Percentiles rank a stretch among this genome's conserved stretches.
Conservation (phyloP, 2,888 invertebrate genomes). For the Philaethria dido region DNA sequence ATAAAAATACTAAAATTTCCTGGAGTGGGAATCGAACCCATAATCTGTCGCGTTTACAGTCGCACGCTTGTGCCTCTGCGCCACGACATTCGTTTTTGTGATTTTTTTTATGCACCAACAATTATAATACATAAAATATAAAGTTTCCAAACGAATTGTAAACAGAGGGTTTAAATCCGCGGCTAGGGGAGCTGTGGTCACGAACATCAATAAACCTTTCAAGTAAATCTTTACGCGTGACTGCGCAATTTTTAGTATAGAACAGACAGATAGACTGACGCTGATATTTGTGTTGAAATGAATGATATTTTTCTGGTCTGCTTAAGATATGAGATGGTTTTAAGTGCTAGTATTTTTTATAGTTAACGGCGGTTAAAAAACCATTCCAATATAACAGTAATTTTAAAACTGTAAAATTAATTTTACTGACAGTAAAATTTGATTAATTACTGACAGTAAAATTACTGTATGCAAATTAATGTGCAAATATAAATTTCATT, state of each 20-base stretch:
- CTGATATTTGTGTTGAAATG: neutral
- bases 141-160: slow-evolving; percentile 36
- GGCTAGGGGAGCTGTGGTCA: slow-evolving; percentile 59
- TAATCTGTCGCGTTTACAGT: too few species aligned
- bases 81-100: too few species aligned
- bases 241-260: slow-evolving; percentile 48
- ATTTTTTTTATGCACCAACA: slow-evolving; percentile 16
- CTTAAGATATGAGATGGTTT: neutral
- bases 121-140: slow-evolving; percentile 28
- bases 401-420: too few species aligned
- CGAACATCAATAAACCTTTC: slow-evolving; percentile 78
- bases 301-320: neutral
- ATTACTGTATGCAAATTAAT: too few species aligned
- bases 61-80: too few species aligned
- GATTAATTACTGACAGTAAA: too few species aligned
- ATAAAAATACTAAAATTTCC: too few species aligned
- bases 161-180: slow-evolving; percentile 36
- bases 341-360: neutral
- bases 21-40: too few species aligned
- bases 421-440: too few species aligned
- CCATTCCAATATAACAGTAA: too few species aligned
- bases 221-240: slow-evolving; percentile 76
- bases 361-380: too few species aligned
- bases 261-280: slow-evolving; percentile 4
- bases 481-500: too few species aligned